These are phyloP conservation scores for Lonchura striata DNA, from an alignment of 2,113 vertebrate genomes.

Conservation along the genomic window DNA sequence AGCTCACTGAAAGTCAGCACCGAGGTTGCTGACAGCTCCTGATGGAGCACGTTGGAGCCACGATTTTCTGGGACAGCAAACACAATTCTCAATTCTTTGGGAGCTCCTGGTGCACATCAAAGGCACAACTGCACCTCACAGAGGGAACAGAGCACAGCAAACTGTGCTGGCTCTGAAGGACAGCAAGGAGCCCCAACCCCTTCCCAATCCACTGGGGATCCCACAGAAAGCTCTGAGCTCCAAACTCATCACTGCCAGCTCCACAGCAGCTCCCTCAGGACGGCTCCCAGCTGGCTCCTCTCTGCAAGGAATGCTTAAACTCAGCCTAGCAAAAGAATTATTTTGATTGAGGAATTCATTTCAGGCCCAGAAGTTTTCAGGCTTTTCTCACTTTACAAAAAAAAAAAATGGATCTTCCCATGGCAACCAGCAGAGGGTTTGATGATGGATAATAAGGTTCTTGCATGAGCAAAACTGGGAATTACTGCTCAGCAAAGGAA, in stretches of 20 bases:
- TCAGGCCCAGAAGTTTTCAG: background rate
- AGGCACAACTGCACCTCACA: accelerated
- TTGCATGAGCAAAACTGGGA: background rate
- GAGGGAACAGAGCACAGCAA: background rate
- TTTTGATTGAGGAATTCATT: background rate
- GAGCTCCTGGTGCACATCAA: background rate
- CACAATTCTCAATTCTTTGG: background rate
- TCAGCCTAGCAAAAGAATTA: background rate
- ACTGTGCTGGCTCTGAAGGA: background rate
- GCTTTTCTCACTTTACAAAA: background rate
- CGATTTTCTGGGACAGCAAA: background rate
- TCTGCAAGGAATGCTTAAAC: background rate
- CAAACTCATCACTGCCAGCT: background rate
- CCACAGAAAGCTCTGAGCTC: background rate
- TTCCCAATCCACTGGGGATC: background rate
- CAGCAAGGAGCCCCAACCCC: background rate
- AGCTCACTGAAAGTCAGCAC: background rate
- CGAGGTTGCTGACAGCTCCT: background rate
- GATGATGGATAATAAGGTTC: background rate
- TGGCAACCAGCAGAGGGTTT: background rate
- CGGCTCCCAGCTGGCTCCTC: background rate
- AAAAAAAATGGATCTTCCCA: background rate
- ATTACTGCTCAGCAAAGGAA: background rate
- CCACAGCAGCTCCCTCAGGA: background rate
- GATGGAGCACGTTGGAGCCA: background rate